Conservation (phyloP, 2,888 invertebrate species). For the Lithophane leautieri region DNA sequence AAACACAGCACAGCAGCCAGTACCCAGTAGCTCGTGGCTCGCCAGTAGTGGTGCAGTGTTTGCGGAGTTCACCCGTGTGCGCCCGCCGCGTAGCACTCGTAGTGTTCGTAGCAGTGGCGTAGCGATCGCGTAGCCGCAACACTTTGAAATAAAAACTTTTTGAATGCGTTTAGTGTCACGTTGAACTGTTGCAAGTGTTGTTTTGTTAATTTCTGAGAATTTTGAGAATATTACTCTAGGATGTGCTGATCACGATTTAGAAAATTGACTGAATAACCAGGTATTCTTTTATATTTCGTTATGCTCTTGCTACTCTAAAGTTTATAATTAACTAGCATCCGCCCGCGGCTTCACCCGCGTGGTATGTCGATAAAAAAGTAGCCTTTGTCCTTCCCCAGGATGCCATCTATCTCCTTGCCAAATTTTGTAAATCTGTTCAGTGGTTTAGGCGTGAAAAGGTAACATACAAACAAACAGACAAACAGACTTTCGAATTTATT, state of each 20-base stretch:
- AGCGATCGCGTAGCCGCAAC: slow-evolving; percentile 63
- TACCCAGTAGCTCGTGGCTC: neutral
- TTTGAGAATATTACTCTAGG: neutral
- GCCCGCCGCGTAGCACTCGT: slow-evolving; percentile 57
- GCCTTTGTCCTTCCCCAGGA: too few relatives aligned
- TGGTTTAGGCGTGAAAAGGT: too few relatives aligned
- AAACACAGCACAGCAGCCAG: too few relatives aligned
- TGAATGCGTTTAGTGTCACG: slow-evolving; percentile 37
- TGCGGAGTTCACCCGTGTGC: slow-evolving; percentile 66
- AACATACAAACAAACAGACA: too few relatives aligned
- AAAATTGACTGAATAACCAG: neutral
- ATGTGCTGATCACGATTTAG: neutral
- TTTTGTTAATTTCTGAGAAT: slow-evolving; percentile 23
- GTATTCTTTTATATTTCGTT: neutral
- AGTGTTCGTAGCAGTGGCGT: slow-evolving; percentile 50
- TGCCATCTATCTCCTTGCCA: too few relatives aligned
- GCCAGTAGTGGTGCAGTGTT: slow-evolving; percentile 44
- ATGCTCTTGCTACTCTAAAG: neutral
- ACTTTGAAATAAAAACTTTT: slow-evolving; percentile 30
- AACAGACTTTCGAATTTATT: too few relatives aligned
- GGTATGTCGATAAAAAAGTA: too few relatives aligned
- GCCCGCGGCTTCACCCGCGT: too few relatives aligned
- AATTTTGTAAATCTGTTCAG: too few relatives aligned
- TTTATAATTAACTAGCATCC: neutral
- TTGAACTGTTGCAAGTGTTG: slow-evolving; percentile 40